A percentile compares a stretch with the other conserved stretches of the same genome.
Evolutionary conservation across 2,888 invertebrate genomes (phyloP).

Genomic region (Brachylomia viminalis): DNA sequence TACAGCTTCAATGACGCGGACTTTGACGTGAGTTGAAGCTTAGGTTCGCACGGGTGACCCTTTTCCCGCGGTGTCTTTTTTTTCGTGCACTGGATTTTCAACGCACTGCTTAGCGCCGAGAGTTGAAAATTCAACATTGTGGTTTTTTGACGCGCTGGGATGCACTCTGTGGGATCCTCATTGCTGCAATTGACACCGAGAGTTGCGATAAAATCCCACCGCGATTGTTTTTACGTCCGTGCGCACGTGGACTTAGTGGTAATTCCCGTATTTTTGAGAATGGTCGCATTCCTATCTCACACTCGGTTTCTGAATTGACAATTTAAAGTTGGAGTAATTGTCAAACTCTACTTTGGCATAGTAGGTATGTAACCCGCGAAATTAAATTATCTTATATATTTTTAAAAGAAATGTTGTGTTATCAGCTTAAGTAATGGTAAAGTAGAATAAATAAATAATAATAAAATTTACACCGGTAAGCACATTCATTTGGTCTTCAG

Average conservation of each 20-base stretch:
- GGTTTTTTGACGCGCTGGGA: too few species aligned
- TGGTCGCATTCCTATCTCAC: neutral
- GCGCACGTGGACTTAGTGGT: neutral
- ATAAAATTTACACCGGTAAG: too few species aligned
- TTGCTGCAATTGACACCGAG: too few species aligned
- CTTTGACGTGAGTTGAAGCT: conserved; percentile 92
- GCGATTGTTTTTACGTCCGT: too few species aligned
- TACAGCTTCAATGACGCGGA: conserved; percentile 98
- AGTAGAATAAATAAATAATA: neutral
- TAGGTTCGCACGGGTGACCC: neutral
- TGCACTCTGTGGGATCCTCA: too few species aligned
- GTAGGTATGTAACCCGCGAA: neutral
- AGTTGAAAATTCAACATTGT: too few species aligned
- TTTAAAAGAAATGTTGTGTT: neutral
- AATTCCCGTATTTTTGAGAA: neutral
- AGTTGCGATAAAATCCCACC: too few species aligned
- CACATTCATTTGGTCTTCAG: too few species aligned
- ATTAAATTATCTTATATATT: neutral
- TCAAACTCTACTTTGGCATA: neutral
- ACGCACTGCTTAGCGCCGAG: too few species aligned
- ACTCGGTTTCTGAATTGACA: too few species aligned
- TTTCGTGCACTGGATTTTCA: too few species aligned
- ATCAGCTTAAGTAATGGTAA: neutral
- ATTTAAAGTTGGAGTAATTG: neutral
- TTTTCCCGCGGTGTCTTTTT: too few species aligned